phyloP scores from a whole-genome alignment of 2,888 invertebrate genomes.

The Helobdella robusta region DNA sequence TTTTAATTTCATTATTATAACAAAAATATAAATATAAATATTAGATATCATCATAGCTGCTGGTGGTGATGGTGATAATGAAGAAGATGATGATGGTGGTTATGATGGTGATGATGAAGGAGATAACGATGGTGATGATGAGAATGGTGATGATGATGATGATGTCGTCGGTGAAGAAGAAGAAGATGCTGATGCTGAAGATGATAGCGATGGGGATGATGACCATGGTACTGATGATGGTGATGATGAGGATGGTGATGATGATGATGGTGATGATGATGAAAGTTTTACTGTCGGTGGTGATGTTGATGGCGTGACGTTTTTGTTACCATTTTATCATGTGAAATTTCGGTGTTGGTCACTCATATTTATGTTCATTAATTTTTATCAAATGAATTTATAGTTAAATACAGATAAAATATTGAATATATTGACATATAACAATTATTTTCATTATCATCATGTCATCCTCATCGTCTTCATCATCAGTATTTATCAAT shows the following conservation, averaged over 20 bases:
- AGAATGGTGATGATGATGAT: neutral
- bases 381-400: no score
- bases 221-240: neutral
- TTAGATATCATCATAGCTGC: no score
- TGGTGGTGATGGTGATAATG: neutral
- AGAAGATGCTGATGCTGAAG: neutral
- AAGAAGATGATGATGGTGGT: neutral
- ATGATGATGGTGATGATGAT: slow-evolving; percentile 2
- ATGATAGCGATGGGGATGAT: slow-evolving; percentile 2
- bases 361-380: no score
- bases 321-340: neutral
- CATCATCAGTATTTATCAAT: no score
- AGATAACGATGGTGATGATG: neutral
- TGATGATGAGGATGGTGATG: neutral
- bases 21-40: no score
- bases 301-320: neutral
- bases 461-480: no score
- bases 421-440: no score
- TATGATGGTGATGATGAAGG: neutral
- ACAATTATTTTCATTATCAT: no score
- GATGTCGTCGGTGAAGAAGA: no score
- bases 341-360: no score
- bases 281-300: neutral
- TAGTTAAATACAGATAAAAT: no score
- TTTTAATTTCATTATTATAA: no score